These are phyloP conservation scores for Collichthys lucidus DNA, from an alignment of 2,113 vertebrate genomes.

Conservation along the genomic window DNA sequence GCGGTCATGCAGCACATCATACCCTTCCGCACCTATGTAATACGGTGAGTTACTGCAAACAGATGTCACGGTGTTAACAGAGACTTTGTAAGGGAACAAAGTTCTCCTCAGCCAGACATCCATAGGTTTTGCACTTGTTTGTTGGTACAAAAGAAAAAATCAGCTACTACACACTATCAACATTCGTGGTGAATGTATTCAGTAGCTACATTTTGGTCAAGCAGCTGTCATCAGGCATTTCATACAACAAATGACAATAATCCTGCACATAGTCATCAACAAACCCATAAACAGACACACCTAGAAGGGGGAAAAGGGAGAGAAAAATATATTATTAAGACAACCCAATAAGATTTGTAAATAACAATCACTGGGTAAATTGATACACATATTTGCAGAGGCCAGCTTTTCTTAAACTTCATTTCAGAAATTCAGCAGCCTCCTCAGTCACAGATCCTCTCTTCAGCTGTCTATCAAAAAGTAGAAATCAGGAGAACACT, in stretches of 20 bases:
- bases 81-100: too few species aligned
- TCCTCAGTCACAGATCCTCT: background rate
- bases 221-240: too few species aligned
- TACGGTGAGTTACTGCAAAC: conserved; percentile 87
- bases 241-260: too few species aligned
- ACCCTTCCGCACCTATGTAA: conserved; percentile 97
- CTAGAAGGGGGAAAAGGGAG: too few species aligned
- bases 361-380: background rate
- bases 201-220: too few species aligned
- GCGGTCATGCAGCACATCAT: conserved; percentile 99
- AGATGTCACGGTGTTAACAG: background rate
- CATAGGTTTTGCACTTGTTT: background rate
- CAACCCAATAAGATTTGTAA: background rate
- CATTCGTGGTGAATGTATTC: background rate
- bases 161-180: background rate
- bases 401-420: background rate
- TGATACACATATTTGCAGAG: too few species aligned
- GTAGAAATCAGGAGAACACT: background rate
- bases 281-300: too few species aligned
- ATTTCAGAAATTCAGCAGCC: background rate
- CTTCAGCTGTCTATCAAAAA: background rate
- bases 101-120: background rate
- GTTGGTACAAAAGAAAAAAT: background rate
- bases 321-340: too few species aligned
- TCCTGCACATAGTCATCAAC: too few species aligned